These are phyloP conservation scores for Bombylius major DNA, from an alignment of 2,888 invertebrate genomes.

Conservation along the genomic window DNA sequence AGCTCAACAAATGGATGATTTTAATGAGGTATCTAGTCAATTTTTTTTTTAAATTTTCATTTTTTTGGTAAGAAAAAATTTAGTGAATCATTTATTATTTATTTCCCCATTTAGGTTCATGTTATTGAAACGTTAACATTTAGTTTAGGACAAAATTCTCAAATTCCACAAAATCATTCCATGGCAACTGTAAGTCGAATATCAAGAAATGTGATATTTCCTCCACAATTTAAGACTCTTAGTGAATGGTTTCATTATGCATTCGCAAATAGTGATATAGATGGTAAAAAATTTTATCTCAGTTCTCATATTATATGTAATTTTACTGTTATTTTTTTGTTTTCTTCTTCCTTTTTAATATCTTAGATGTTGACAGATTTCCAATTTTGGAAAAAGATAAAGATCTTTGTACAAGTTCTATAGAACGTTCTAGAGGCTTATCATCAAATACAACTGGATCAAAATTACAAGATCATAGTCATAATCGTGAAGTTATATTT, in stretches of 20 bases:
- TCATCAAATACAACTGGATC: slow-evolving; percentile 38
- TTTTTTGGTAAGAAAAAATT: not conserved
- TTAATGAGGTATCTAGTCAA: slow-evolving; percentile 41
- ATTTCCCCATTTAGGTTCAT: slow-evolving; percentile 45
- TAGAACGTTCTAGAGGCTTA: slow-evolving; percentile 43
- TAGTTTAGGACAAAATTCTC: slow-evolving; percentile 62
- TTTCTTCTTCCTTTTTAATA: slow-evolving; percentile 12
- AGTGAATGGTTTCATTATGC: slow-evolving; percentile 97
- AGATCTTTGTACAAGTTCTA: slow-evolving; percentile 44
- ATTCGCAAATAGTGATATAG: slow-evolving; percentile 87
- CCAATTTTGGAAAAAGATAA: slow-evolving; percentile 74
- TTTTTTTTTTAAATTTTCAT: not conserved
- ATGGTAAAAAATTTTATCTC: slow-evolving; percentile 47
- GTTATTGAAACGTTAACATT: slow-evolving; percentile 86
- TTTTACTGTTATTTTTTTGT: not conserved
- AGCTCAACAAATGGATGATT: slow-evolving; percentile 71
- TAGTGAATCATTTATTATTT: not conserved
- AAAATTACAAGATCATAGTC: slow-evolving; percentile 64
- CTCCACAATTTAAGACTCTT: slow-evolving; percentile 87
- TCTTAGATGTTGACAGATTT: slow-evolving; percentile 74
- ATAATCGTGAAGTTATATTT: slow-evolving; percentile 91
- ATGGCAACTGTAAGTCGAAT: slow-evolving; percentile 92
- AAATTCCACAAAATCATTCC: slow-evolving; percentile 62
- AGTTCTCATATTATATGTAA: not conserved
- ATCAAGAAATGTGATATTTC: slow-evolving; percentile 82